Evolutionary conservation across 2,797 vertebrate genomes (phyloP).

Genomic region (Hyperoplus lanceolatus): DNA sequence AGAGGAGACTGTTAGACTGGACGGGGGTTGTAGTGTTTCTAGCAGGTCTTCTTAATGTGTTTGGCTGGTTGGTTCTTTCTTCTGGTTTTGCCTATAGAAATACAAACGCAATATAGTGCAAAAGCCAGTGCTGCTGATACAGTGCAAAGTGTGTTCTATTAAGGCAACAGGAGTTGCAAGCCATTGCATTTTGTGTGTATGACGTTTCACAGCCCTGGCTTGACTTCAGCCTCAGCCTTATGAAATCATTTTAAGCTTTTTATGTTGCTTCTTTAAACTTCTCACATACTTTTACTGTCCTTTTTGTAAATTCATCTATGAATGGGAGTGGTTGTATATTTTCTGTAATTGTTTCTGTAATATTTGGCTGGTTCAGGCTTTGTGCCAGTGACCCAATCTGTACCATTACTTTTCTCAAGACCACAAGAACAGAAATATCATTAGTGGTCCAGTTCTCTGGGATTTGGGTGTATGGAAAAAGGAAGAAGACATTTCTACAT

Average conservation of each 20-base stretch:
- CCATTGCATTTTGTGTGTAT: neutral
- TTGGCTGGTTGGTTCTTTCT: neutral
- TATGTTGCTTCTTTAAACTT: neutral
- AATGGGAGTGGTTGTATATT: neutral
- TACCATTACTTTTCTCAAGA: slow-evolving; percentile 49
- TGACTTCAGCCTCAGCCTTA: neutral
- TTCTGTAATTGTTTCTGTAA: slow-evolving; percentile 4
- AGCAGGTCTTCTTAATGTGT: slow-evolving; percentile 24
- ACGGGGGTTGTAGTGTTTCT: slow-evolving; percentile 27
- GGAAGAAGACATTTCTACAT: slow-evolving; percentile 42
- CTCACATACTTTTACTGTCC: neutral
- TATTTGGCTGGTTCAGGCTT: slow-evolving; percentile 20
- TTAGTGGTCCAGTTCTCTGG: slow-evolving; percentile 39
- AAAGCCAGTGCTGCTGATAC: neutral
- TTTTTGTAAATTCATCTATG: neutral
- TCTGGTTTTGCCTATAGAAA: neutral
- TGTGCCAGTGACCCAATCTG: slow-evolving; percentile 29
- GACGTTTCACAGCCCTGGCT: slow-evolving; percentile 15
- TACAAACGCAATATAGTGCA: neutral
- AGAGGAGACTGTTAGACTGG: slow-evolving; percentile 14
- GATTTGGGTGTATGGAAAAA: slow-evolving; percentile 50
- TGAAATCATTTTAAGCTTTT: slow-evolving; percentile 1
- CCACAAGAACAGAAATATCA: slow-evolving; percentile 43
- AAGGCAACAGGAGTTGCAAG: neutral
- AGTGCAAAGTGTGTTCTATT: neutral